Conservation (phyloP, 2,113 vertebrate species). For the Ranitomeya variabilis region DNA sequence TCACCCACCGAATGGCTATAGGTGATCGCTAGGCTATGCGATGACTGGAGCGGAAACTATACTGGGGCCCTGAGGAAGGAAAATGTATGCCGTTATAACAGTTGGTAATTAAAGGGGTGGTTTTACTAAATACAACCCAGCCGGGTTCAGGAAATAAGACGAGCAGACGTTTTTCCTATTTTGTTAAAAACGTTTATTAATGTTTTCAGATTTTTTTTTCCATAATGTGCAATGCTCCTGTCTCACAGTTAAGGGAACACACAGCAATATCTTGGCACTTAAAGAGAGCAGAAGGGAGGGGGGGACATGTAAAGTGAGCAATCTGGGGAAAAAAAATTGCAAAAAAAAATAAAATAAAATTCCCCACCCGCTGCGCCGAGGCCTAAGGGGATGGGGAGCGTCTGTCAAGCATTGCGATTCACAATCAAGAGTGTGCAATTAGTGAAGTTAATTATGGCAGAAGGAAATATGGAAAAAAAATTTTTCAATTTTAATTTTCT, state of each 20-base stretch:
- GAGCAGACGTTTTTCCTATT: neutral
- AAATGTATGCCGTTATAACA: no score
- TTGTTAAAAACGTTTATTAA: conserved; percentile 58
- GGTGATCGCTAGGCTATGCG: no score
- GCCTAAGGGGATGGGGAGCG: neutral
- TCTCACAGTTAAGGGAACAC: conserved; percentile 57
- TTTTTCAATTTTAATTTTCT: conserved; percentile 31
- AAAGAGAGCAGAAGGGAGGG: conserved; percentile 46
- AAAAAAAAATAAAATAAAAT: neutral
- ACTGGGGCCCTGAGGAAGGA: no score
- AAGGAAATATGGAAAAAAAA: neutral
- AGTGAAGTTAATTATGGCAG: conserved; percentile 36
- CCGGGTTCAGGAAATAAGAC: neutral
- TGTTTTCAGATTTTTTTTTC: conserved; percentile 43
- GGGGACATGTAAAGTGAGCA: conserved; percentile 15
- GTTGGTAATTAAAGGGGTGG: no score
- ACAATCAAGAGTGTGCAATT: conserved; percentile 35
- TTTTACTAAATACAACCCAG: no score
- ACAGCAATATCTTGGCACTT: conserved; percentile 59
- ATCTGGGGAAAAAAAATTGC: conserved; percentile 14
- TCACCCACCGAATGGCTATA: no score
- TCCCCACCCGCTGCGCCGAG: neutral
- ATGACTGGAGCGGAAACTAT: no score
- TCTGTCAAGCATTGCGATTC: conserved; percentile 19
- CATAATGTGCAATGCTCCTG: conserved; percentile 55